Evolutionary conservation across 2,113 vertebrate species (phyloP).

Genomic region (Trogon surrucura): DNA sequence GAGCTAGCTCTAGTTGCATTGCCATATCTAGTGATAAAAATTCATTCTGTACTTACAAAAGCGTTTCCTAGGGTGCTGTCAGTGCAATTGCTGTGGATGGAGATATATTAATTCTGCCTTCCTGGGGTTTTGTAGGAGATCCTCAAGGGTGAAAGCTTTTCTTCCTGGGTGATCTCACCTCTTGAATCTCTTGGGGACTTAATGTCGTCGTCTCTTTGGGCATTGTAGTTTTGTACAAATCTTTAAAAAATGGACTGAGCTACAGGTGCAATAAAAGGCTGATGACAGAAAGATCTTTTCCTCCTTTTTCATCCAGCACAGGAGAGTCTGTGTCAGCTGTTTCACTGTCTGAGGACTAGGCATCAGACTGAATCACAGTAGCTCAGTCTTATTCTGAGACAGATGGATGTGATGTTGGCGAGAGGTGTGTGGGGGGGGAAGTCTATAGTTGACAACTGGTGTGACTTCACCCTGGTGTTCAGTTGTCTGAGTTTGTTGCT

Average conservation of each 20-base stretch:
- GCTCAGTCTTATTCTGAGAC: neutral
- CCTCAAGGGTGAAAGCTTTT: neutral
- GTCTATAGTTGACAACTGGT: neutral
- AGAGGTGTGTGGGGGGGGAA: neutral
- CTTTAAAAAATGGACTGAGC: neutral
- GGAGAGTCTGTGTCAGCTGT: neutral
- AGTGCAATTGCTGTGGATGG: neutral
- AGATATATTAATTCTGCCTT: neutral
- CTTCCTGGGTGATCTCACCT: neutral
- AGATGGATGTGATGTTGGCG: neutral
- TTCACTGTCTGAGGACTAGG: neutral
- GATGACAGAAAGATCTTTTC: neutral
- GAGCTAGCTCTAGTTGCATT: neutral
- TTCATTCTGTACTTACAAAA: neutral
- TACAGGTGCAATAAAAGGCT: neutral
- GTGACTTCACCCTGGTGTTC: neutral
- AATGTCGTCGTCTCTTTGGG: neutral
- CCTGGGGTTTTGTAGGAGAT: neutral
- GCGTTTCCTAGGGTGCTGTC: neutral
- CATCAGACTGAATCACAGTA: neutral
- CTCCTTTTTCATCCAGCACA: neutral
- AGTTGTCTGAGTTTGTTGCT: neutral
- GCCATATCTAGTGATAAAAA: neutral
- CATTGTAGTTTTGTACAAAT: neutral
- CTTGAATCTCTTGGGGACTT: neutral